phyloP scores from a whole-genome alignment of 2,888 invertebrate genomes.

The Agrotis segetum region DNA sequence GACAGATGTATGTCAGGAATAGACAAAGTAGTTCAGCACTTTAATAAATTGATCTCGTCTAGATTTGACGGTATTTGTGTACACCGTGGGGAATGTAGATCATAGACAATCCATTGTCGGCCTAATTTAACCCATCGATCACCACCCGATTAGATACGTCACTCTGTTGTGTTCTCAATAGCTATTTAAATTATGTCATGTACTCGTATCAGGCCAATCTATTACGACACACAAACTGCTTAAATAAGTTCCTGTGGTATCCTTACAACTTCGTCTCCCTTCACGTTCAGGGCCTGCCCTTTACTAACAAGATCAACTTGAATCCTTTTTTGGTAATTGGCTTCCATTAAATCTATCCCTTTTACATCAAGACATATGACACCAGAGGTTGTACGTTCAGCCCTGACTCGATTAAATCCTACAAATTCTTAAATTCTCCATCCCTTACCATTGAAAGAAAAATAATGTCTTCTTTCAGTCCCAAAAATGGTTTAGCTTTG shows the following conservation, averaged over 20 bases:
- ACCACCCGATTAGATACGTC: conserved; percentile 35
- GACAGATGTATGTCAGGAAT: conserved; percentile 11
- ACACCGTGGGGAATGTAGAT: conserved; percentile 26
- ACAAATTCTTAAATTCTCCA: background rate
- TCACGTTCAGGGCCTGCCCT: background rate
- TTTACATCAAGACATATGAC: background rate
- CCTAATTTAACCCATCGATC: conserved; percentile 35
- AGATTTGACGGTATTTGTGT: conserved; percentile 33
- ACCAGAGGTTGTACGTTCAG: background rate
- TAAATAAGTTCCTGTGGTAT: background rate
- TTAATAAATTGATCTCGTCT: conserved; percentile 23
- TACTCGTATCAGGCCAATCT: conserved; percentile 13
- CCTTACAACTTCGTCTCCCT: background rate
- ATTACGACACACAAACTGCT: conserved; percentile 1
- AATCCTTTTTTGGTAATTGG: conserved; percentile 21
- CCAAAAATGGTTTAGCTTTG: background rate
- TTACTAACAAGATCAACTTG: conserved; percentile 10
- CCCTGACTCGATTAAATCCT: background rate
- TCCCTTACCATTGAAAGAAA: background rate
- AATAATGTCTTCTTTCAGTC: background rate
- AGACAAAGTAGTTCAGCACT: conserved; percentile 26
- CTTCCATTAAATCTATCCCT: conserved; percentile 10
- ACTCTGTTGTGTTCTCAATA: conserved; percentile 32
- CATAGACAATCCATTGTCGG: conserved; percentile 26
- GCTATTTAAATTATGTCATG: conserved; percentile 12